Conservation (phyloP, 2,797 vertebrate genomes). For the Oreortyx pictus region DNA sequence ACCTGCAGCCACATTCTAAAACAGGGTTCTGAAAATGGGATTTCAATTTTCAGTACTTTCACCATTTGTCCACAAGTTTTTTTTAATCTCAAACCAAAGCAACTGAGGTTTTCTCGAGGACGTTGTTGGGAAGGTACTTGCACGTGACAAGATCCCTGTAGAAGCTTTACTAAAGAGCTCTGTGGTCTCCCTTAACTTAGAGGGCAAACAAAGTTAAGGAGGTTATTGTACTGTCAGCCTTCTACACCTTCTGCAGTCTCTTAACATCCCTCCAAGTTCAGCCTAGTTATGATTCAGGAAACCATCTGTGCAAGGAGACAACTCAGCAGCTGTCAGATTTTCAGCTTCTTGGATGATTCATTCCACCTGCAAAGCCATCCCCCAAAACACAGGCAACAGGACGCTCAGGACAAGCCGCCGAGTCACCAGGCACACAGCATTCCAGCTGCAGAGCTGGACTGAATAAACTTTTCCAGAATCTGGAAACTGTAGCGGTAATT, state of each 20-base stretch:
- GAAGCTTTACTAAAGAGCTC: neutral
- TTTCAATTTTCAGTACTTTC: neutral
- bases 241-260: neutral
- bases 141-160: neutral
- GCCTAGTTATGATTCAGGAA: slow-evolving; percentile 35
- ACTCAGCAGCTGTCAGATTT: neutral
- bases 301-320: slow-evolving; percentile 36
- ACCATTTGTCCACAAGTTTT: neutral
- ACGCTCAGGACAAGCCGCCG: neutral
- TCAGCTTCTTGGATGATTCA: neutral
- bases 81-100: neutral
- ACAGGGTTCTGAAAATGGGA: neutral
- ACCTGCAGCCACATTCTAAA: neutral
- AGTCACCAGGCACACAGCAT: accelerated
- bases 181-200: neutral
- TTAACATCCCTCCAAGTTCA: slow-evolving; percentile 9
- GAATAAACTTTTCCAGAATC: neutral
- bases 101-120: neutral
- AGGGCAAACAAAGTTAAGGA: neutral
- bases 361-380: neutral
- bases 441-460: neutral
- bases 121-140: neutral
- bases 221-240: slow-evolving; percentile 3
- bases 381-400: neutral
- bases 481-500: neutral